A percentile compares a stretch with the other conserved stretches of the same genome.
These are phyloP conservation scores for Manis crassicaudata DNA, from an alignment of 2,797 vertebrate genomes.

Conservation along the genomic window DNA sequence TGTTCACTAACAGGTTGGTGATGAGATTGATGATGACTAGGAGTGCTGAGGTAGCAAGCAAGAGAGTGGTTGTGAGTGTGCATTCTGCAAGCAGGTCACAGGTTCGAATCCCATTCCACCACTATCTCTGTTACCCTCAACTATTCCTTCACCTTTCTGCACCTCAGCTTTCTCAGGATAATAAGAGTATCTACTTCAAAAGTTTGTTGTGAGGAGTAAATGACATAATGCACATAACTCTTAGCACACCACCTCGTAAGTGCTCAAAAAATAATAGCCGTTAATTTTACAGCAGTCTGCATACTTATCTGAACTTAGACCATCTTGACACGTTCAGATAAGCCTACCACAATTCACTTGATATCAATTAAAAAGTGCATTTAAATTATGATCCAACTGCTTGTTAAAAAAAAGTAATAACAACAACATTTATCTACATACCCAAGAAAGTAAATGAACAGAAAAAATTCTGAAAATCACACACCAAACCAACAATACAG, in stretches of 20 bases:
- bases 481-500: neutral
- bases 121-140: neutral
- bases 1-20: neutral
- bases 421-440: neutral
- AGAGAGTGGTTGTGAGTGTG: neutral
- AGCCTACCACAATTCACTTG: neutral
- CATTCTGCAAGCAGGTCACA: neutral
- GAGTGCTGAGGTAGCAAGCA: neutral
- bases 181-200: constrained; percentile 2
- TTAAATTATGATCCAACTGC: neutral
- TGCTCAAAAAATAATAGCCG: neutral
- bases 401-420: constrained; percentile 23
- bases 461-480: constrained; percentile 28
- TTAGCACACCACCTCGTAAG: neutral
- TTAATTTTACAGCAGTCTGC: neutral
- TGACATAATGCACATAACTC: neutral
- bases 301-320: neutral
- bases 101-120: neutral
- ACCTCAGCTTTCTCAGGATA: neutral
- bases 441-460: neutral
- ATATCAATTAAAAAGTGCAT: neutral
- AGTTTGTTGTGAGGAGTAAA: constrained; percentile 32
- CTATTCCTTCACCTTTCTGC: neutral
- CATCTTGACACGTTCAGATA: neutral
- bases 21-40: neutral